Evolutionary conservation across 2,888 invertebrate species (phyloP), one percentile per base, ranked within the genome.

Genomic region (Lycocerus yunnanus): DNA sequence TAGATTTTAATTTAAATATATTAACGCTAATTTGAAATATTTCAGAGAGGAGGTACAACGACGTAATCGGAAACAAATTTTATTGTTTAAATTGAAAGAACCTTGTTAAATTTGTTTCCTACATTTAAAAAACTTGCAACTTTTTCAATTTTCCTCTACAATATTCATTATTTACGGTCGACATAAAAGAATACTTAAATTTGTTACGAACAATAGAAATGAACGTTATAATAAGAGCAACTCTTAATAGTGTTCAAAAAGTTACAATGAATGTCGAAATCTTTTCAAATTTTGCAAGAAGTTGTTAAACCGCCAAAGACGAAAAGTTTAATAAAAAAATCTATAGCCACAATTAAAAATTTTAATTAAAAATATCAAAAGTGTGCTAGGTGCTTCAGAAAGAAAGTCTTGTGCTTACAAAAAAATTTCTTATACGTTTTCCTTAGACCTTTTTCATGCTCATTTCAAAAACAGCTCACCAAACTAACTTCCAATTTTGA

Each of bases 111-210:
- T 43, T 43, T 43, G 43, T 43, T 43, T 43, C 43, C 43, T 43
- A 43, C 43, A 43, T 43, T 43, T 43, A 43, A 43, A 43, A 43
- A 43, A 43, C n/a, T 43, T 43, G 43, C 43, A 43, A 43, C 43
- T 43, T 43, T 43, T 43, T 43, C 43, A 43, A 43, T 43, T 43
- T 43, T 43, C 43, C n/a, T 43, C 43, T 43, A 43, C 43, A 43
- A 43, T 43, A 43, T 43, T 43, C 59, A 68, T 68, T 68, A 68
- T 68, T 63, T 58, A 27, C 58, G 68, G 65, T 27, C 21, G 18
- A 43, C 72, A 65, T 68, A 61, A 68, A 72, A 72, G 68, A 61
- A 68, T 68, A 68, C 67, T 68, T 68, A 72, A 68, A 68, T 61
- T 27, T 21, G 68, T 68, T 72, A 72, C 67, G 72, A 21, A 43